These are phyloP conservation scores for Sebastes melanostomus DNA, from an alignment of 2,797 vertebrate species.

Conservation along the genomic window DNA sequence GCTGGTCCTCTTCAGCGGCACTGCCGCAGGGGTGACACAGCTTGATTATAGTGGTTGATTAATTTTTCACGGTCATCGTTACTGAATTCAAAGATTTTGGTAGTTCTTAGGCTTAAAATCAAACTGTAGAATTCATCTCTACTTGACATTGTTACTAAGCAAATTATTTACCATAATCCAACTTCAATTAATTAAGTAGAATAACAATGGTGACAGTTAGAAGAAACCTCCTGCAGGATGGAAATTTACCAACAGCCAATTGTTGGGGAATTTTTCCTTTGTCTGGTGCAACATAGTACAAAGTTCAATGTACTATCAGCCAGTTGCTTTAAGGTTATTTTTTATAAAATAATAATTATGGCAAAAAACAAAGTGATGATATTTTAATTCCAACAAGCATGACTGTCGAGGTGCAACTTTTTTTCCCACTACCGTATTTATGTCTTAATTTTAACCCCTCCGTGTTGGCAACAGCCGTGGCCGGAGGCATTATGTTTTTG, in stretches of 20 bases:
- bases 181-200: not conserved
- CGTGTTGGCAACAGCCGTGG: too few relatives aligned
- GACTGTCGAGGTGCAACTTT: too few relatives aligned
- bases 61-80: not conserved
- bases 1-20: constrained; percentile 45
- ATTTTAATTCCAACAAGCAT: not conserved
- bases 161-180: not conserved
- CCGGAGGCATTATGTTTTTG: too few relatives aligned
- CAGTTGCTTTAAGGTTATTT: not conserved
- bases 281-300: not conserved
- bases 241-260: not conserved
- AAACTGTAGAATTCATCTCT: not conserved
- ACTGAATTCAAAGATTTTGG: not conserved
- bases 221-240: not conserved
- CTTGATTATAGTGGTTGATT: constrained; percentile 22
- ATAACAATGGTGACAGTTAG: not conserved
- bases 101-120: not conserved
- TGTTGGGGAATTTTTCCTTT: not conserved
- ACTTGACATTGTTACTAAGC: accelerated
- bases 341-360: not conserved
- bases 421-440: not conserved
- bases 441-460: accelerated
- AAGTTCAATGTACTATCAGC: not conserved
- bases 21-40: constrained; percentile 61
- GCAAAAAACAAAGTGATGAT: not conserved